Evolutionary conservation across 2,888 invertebrate genomes (phyloP).

Genomic region (Drosophila infuscata): DNA sequence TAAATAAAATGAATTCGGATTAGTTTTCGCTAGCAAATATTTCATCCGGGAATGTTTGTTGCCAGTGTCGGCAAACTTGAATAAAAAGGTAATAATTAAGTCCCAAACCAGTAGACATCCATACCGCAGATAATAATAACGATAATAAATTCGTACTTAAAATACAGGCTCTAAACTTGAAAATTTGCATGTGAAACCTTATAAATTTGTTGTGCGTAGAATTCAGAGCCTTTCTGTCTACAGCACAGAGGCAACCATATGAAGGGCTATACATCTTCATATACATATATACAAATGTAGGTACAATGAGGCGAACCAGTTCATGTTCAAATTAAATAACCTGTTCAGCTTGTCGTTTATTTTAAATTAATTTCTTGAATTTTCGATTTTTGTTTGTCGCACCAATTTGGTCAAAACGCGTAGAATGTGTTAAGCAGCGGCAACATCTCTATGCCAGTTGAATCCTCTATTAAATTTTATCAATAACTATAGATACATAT

Average conservation of each 20-base stretch:
- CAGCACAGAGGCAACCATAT: slow-evolving; percentile 19
- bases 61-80: slow-evolving; percentile 40
- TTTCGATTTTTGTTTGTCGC: slow-evolving; percentile 50
- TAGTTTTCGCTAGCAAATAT: slow-evolving; percentile 11
- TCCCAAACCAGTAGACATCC: slow-evolving; percentile 21
- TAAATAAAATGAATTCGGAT: slow-evolving; percentile 2
- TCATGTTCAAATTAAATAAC: slow-evolving; percentile 66
- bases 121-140: neutral
- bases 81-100: slow-evolving; percentile 23
- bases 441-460: slow-evolving; percentile 38
- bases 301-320: slow-evolving; percentile 59
- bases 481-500: neutral
- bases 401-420: slow-evolving; percentile 56
- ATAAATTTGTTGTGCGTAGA: slow-evolving; percentile 55
- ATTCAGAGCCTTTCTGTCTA: slow-evolving; percentile 53
- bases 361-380: slow-evolving; percentile 63
- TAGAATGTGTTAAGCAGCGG: slow-evolving; percentile 62
- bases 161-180: slow-evolving; percentile 36
- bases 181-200: slow-evolving; percentile 70
- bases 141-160: slow-evolving; percentile 39
- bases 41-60: slow-evolving; percentile 43
- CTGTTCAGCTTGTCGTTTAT: slow-evolving; percentile 57
- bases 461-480: slow-evolving; percentile 27
- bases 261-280: slow-evolving; percentile 6
- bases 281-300: slow-evolving; percentile 5